A percentile compares a stretch with the other conserved stretches of the same genome.
Conservation (phyloP, 64 coral and sea anemone genomes). For the Orbicella faveolata region DNA sequence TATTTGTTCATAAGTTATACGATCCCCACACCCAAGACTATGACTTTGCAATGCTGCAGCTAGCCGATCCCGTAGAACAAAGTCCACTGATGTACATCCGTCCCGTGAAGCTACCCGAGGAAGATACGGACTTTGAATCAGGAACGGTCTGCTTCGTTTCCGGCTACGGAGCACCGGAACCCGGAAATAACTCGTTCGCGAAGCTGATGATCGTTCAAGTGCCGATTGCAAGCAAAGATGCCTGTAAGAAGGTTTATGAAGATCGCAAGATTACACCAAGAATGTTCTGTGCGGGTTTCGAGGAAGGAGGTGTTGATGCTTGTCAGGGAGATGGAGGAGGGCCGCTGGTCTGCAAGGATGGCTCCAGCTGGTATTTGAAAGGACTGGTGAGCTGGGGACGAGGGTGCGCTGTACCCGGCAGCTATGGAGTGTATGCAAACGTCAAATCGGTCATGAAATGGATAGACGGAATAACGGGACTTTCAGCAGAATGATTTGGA, state of each 20-base stretch:
- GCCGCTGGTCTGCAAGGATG: constrained; percentile 7
- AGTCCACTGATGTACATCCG: neutral
- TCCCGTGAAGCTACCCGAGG: neutral
- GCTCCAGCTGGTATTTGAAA: neutral
- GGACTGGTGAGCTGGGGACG: constrained; percentile 7
- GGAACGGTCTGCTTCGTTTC: constrained; percentile 14
- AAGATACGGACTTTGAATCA: constrained; percentile 14
- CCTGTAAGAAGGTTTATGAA: neutral
- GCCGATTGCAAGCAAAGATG: neutral
- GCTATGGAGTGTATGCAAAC: constrained; percentile 19
- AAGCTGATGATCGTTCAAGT: constrained; percentile 27
- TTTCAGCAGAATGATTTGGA: neutral
- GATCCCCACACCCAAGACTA: constrained; percentile 25
- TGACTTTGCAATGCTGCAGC: neutral
- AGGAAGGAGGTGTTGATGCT: neutral
- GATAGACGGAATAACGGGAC: neutral
- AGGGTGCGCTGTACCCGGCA: constrained; percentile 15
- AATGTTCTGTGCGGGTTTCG: neutral
- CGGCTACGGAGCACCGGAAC: neutral
- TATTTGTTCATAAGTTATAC: constrained; percentile 43
- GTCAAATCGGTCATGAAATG: constrained; percentile 42
- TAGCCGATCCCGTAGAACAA: neutral
- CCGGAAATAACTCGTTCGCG: neutral
- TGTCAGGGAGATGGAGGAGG: constrained; percentile 13
- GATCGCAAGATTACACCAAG: constrained; percentile 5